phyloP scores from a whole-genome alignment of 2,797 vertebrate species.

The Rhabdomys pumilio region DNA sequence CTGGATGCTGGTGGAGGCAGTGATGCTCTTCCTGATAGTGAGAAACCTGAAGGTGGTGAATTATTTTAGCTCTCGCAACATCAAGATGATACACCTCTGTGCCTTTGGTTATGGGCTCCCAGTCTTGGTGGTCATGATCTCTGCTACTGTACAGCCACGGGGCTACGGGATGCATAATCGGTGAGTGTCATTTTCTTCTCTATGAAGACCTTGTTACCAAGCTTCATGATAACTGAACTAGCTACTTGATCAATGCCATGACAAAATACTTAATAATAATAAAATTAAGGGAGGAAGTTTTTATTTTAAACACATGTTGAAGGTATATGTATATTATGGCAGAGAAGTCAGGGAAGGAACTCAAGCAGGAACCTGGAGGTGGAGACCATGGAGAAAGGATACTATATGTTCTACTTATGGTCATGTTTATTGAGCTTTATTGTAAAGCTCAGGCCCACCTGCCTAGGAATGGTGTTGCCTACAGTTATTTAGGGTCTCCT shows the following conservation, averaged over 20 bases:
- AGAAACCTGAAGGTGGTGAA: constrained; percentile 91
- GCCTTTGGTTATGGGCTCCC: constrained; percentile 90
- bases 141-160: constrained; percentile 82
- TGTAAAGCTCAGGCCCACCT: neutral
- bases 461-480: neutral
- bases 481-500: neutral
- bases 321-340: neutral
- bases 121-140: constrained; percentile 88
- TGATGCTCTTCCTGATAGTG: constrained; percentile 87
- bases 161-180: constrained; percentile 87
- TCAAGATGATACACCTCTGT: constrained; percentile 88
- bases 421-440: neutral
- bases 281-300: neutral
- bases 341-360: neutral
- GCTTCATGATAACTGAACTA: neutral
- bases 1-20: constrained; percentile 88
- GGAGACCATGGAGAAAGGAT: neutral
- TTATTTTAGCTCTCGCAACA: constrained; percentile 89
- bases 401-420: neutral
- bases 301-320: neutral
- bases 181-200: constrained; percentile 73
- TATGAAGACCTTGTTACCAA: neutral
- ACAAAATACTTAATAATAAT: neutral
- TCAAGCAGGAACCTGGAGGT: neutral
- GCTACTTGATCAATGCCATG: neutral